Evolutionary conservation across 2,888 invertebrate species (phyloP), one percentile per base, ranked within the genome.

Genomic region (Diogma glabrata): DNA sequence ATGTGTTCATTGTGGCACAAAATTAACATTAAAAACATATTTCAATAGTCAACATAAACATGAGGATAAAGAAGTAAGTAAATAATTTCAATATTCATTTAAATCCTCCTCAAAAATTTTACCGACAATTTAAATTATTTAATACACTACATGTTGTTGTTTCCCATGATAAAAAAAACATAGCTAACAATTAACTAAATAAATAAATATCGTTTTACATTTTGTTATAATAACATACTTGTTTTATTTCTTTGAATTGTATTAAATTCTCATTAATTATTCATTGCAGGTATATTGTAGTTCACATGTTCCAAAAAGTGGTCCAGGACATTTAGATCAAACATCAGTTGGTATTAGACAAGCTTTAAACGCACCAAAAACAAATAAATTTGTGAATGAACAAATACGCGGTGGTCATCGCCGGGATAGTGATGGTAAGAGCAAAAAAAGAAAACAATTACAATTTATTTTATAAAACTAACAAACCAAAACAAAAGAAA

Each of bases 271-370:
- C 20, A 16, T 22, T 20, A 40, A 40, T 8, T 36, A 17, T 49
- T n/a, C 30, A 17, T 49, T 56, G 26, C 54, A 62, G 62, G 92
- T 94, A 49, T 95, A 94, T 72, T 95, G 96, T 72, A 88, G 86
- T 64, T 90, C 91, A 64, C 96, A 96, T 74, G 95, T 95, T 68
- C 95, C 95, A 54, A 93, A 93, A 75, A 92, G 92, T 57, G 92
- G 91, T 1, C 88, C 92, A 0, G 92, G 91, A 6, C 90, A 91
- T 67, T 73, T 93, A 64, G 92, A 93, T 71, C 89, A 71, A 57
- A 70, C 87, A 49, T 84, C 90, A 4, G 91, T 93, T 60, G 91
- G 89, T 58, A 93, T 93, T 64, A 76, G 91, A 52, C 87, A 88
- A 56, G 92, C 92, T 5, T 75, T 93, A 54, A 91, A 90, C 69